These are phyloP conservation scores for Anas acuta DNA, from an alignment of 2,797 vertebrate species.

Conservation along the genomic window DNA sequence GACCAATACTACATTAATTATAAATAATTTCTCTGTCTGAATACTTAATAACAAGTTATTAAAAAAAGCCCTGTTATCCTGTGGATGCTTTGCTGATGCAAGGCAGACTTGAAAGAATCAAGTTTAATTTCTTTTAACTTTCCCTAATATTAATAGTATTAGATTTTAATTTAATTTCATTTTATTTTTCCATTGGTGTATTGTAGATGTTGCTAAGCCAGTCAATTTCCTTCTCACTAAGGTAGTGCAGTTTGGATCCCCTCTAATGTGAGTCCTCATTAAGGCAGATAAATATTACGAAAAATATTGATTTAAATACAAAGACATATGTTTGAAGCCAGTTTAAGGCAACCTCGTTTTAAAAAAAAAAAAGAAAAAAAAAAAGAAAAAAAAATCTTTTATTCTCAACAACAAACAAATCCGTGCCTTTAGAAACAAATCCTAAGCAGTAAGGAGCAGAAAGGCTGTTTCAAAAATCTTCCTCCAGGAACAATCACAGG, in stretches of 20 bases:
- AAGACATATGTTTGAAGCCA: background rate
- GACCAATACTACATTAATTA: background rate
- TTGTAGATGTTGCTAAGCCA: background rate
- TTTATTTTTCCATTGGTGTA: background rate
- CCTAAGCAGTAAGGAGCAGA: background rate
- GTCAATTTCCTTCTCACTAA: background rate
- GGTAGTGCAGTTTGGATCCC: background rate
- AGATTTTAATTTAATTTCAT: background rate
- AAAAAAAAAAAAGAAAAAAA: background rate
- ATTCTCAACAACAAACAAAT: background rate
- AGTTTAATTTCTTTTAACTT: background rate
- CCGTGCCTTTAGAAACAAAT: background rate
- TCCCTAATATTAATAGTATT: background rate
- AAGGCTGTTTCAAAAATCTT: background rate
- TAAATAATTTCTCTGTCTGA: background rate
- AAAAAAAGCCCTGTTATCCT: background rate
- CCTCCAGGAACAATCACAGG: background rate
- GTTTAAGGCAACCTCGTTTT: background rate
- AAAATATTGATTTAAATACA: background rate
- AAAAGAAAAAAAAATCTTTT: background rate
- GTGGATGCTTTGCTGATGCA: background rate
- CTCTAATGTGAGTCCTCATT: background rate
- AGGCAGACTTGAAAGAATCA: background rate
- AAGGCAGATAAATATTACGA: background rate
- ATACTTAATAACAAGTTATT: background rate